phyloP scores from a whole-genome alignment of 1,140 invertebrate genomes.

The Drosophila sturtevanti region DNA sequence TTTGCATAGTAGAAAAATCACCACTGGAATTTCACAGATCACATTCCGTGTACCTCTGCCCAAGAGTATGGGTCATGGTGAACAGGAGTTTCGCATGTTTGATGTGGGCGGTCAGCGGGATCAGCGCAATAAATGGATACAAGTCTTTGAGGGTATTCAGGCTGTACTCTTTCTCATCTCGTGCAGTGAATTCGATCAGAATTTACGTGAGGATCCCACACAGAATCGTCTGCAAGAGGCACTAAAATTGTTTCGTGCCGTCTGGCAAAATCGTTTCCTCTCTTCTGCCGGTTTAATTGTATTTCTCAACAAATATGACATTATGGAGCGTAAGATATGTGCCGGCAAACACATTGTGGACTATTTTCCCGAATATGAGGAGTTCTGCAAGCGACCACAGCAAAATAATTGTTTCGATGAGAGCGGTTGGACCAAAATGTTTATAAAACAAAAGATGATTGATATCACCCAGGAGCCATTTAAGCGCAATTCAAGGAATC shows the following conservation, averaged over 20 bases:
- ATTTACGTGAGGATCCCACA: constrained; percentile 87
- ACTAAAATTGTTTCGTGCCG: constrained; percentile 88
- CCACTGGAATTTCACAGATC: constrained; percentile 89
- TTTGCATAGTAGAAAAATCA: constrained; percentile 87
- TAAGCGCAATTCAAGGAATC: constrained; percentile 74
- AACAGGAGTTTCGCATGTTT: constrained; percentile 89
- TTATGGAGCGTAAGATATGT: constrained; percentile 88
- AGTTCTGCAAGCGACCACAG: constrained; percentile 83
- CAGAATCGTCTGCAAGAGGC: constrained; percentile 89
- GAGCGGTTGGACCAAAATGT: constrained; percentile 86
- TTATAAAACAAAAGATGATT: constrained; percentile 87
- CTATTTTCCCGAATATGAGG: constrained; percentile 87
- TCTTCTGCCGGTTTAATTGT: constrained; percentile 89
- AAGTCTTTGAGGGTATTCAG: constrained; percentile 91
- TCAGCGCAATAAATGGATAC: constrained; percentile 92
- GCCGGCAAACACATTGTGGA: constrained; percentile 86
- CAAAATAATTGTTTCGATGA: constrained; percentile 84
- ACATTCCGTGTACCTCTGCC: constrained; percentile 88
- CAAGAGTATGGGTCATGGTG: constrained; percentile 86
- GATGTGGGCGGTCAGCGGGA: constrained; percentile 92
- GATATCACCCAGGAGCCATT: constrained; percentile 78
- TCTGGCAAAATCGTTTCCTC: constrained; percentile 91
- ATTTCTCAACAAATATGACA: constrained; percentile 93
- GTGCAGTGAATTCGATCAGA: constrained; percentile 90
- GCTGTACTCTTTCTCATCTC: constrained; percentile 91